phyloP scores from a whole-genome alignment of 2,797 vertebrate species.

The Rhinoraja longicauda region DNA sequence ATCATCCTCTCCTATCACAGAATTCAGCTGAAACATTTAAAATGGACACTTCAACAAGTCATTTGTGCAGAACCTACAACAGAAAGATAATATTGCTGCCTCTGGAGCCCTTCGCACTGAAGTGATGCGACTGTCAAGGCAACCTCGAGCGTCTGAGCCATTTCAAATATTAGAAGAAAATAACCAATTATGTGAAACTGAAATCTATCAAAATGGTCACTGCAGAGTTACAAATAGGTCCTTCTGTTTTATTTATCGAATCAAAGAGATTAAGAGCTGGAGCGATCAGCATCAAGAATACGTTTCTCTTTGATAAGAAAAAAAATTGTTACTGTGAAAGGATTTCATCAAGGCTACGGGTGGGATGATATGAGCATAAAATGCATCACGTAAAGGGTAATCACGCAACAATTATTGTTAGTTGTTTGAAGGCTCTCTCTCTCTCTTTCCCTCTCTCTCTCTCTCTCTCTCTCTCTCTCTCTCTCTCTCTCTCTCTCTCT shows the following conservation, averaged over 20 bases:
- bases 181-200: constrained; percentile 4
- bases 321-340: constrained; percentile 6
- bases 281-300: constrained; percentile 8
- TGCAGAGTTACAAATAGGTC: constrained; percentile 25
- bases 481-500: too few species aligned
- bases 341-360: constrained; percentile 30
- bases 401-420: constrained; percentile 34
- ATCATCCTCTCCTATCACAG: background rate
- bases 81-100: constrained; percentile 23
- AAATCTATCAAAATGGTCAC: constrained; percentile 26
- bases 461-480: background rate
- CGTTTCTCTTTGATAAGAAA: constrained; percentile 29
- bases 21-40: constrained; percentile 30
- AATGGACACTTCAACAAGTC: constrained; percentile 12
- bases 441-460: too few species aligned
- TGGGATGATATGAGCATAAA: constrained; percentile 12
- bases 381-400: background rate
- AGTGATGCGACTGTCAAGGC: constrained; percentile 12
- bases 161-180: constrained; percentile 32
- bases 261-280: constrained; percentile 15
- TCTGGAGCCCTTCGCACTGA: background rate
- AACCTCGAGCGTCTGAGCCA: background rate
- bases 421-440: too few species aligned
- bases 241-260: constrained; percentile 34
- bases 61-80: background rate